phyloP scores from a whole-genome alignment of 2,797 vertebrate species.

The Lepilemur septentrionalis region DNA sequence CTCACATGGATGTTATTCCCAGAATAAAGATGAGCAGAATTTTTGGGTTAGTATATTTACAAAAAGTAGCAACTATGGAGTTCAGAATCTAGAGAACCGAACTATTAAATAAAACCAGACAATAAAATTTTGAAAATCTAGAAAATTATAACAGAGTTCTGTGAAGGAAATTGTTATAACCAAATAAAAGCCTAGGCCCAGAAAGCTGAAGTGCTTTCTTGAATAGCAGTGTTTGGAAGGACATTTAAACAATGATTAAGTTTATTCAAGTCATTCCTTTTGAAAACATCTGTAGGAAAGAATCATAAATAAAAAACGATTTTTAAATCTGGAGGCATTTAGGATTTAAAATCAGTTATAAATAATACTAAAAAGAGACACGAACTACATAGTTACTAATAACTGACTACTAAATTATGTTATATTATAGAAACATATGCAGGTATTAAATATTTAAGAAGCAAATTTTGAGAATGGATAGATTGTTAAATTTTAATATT shows the following conservation, averaged over 20 bases:
- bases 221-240: neutral
- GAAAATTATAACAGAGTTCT: neutral
- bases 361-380: neutral
- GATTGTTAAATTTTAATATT: neutral
- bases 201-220: neutral
- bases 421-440: neutral
- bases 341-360: neutral
- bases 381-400: neutral
- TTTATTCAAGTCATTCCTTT: neutral
- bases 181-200: neutral
- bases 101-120: neutral
- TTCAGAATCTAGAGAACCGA: neutral
- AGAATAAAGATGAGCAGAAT: neutral
- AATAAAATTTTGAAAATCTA: neutral
- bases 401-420: neutral
- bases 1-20: neutral
- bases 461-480: neutral
- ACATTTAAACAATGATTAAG: neutral
- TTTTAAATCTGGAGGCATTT: neutral
- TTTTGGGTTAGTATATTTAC: neutral
- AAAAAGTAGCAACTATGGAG: neutral
- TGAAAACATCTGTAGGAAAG: neutral
- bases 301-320: slow-evolving; percentile 2
- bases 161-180: neutral
- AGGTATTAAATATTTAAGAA: neutral